Percentiles rank a stretch among this genome's conserved stretches.
Conservation (phyloP, 2,113 vertebrate species). For the Rhinoderma darwinii region DNA sequence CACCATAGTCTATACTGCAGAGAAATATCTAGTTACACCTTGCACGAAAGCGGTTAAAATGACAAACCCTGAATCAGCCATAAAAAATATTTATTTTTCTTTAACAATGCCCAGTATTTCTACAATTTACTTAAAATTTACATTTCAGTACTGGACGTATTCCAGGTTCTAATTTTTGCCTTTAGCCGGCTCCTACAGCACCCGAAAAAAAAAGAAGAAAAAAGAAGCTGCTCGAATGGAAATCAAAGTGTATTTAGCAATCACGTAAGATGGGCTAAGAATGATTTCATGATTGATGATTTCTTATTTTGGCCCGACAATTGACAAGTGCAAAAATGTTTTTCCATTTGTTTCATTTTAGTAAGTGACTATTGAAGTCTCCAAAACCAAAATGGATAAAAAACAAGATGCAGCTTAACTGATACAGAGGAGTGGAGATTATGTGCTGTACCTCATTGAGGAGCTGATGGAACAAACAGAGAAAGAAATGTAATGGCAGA, state of each 20-base stretch:
- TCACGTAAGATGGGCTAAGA: slow-evolving; percentile 61
- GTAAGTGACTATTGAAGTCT: slow-evolving; percentile 64
- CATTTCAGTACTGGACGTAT: slow-evolving; percentile 63
- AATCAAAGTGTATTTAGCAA: slow-evolving; percentile 66
- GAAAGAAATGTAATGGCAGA: background rate
- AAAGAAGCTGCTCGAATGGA: slow-evolving; percentile 63
- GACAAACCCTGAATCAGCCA: slow-evolving; percentile 25
- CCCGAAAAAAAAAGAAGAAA: slow-evolving; percentile 60
- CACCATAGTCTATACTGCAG: background rate
- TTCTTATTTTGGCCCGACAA: slow-evolving; percentile 64
- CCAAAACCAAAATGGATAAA: slow-evolving; percentile 63
- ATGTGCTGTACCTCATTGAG: background rate
- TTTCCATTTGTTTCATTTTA: slow-evolving; percentile 63
- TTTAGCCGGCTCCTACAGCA: slow-evolving; percentile 62
- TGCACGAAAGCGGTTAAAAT: slow-evolving; percentile 30
- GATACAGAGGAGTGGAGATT: background rate
- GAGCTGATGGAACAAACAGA: slow-evolving; percentile 47
- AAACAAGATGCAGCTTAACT: background rate
- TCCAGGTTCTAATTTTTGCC: slow-evolving; percentile 67
- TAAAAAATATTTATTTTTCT: slow-evolving; percentile 52
- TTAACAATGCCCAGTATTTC: slow-evolving; percentile 54
- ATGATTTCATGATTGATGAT: slow-evolving; percentile 65
- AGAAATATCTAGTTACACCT: slow-evolving; percentile 24
- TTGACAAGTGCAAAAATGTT: slow-evolving; percentile 66
- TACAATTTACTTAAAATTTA: slow-evolving; percentile 59